Evolutionary conservation across 2,797 vertebrate genomes (phyloP).

Genomic region (Xenops minutus): DNA sequence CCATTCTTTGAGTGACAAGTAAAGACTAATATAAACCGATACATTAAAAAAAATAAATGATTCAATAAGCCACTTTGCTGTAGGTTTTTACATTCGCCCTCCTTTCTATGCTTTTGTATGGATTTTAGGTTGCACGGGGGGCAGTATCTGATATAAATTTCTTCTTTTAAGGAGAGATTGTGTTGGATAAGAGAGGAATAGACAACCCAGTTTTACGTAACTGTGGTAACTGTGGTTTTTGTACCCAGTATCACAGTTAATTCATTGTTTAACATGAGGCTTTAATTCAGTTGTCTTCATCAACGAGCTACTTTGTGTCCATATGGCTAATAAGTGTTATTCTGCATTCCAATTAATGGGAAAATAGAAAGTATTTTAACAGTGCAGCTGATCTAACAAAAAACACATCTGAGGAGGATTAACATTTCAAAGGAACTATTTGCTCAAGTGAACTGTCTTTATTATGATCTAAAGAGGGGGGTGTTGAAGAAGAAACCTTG

Average conservation of each 20-base stretch:
- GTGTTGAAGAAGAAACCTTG: constrained; percentile 61
- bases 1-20: background rate
- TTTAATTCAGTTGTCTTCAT: constrained; percentile 65
- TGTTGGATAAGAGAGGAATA: background rate
- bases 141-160: background rate
- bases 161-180: background rate
- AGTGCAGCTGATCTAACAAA: constrained; percentile 71
- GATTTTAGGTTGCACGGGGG: background rate
- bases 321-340: constrained; percentile 65
- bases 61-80: background rate
- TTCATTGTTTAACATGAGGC: constrained; percentile 38
- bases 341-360: constrained; percentile 61
- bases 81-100: background rate
- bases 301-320: constrained; percentile 61
- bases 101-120: background rate
- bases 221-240: background rate
- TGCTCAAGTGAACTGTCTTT: constrained; percentile 68
- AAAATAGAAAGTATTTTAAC: constrained; percentile 68
- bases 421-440: constrained; percentile 72
- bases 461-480: constrained; percentile 52
- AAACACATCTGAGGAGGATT: constrained; percentile 68
- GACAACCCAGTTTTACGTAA: background rate
- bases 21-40: background rate
- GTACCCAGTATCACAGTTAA: constrained; percentile 24
- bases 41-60: background rate